Conservation (phyloP, 2,797 vertebrate species). For the Acanthopagrus latus region DNA sequence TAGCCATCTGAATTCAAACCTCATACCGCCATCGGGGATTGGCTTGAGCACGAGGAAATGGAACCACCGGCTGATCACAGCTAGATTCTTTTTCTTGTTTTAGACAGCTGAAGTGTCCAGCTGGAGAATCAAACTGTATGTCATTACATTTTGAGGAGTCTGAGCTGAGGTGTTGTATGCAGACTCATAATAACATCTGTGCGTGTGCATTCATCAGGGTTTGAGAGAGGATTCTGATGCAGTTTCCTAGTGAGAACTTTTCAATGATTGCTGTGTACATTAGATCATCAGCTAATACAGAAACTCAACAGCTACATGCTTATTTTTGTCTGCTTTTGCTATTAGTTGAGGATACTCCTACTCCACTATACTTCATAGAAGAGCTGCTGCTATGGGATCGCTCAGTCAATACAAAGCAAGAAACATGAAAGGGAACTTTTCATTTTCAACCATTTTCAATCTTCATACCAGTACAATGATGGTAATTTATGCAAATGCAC, state of each 20-base stretch:
- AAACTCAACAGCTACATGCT: not conserved
- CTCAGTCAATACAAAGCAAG: too few species aligned
- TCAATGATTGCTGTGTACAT: not conserved
- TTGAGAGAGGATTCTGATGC: not conserved
- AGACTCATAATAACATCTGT: not conserved
- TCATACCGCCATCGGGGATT: not conserved
- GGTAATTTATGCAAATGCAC: too few species aligned
- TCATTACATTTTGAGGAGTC: not conserved
- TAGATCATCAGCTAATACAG: not conserved
- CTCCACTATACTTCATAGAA: too few species aligned
- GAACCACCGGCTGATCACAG: conserved; percentile 3
- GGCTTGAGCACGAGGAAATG: not conserved
- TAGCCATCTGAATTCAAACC: conserved; percentile 5
- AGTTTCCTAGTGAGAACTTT: not conserved
- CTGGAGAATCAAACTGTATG: conserved; percentile 4
- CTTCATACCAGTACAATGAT: too few species aligned
- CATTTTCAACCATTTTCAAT: too few species aligned
- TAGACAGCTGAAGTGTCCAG: not conserved
- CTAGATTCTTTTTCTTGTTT: conserved; percentile 14
- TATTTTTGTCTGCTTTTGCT: not conserved
- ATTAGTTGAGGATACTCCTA: too few species aligned
- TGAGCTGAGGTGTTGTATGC: not conserved
- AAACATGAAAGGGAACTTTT: too few species aligned
- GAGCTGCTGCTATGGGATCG: too few species aligned
- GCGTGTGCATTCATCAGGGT: not conserved